Evolutionary conservation across 2,113 vertebrate species (phyloP).

Genomic region (Strix uralensis): DNA sequence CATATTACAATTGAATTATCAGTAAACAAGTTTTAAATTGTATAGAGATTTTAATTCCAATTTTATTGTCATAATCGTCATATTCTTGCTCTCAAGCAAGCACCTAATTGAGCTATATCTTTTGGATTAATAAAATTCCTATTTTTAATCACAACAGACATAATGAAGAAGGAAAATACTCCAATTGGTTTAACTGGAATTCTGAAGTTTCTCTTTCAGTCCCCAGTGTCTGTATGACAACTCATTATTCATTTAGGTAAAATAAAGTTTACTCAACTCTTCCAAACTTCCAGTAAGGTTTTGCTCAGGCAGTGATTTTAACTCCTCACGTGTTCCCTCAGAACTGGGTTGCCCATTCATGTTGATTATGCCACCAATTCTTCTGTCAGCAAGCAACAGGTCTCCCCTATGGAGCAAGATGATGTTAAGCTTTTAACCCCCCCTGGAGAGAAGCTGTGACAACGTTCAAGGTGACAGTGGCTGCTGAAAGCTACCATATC

Average conservation of each 20-base stretch:
- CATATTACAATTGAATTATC: too few relatives aligned
- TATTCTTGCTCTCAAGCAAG: neutral
- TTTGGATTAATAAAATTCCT: neutral
- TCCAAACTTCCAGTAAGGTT: neutral
- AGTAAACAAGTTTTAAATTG: neutral
- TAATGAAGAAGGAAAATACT: neutral
- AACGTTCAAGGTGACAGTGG: neutral
- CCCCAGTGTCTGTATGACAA: neutral
- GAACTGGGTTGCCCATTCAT: neutral
- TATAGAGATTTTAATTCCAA: neutral
- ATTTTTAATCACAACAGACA: neutral
- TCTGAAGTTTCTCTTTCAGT: neutral
- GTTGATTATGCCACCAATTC: neutral
- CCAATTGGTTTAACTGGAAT: neutral
- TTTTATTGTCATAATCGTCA: neutral
- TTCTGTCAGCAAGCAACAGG: neutral
- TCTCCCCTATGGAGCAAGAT: neutral
- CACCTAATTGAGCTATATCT: neutral
- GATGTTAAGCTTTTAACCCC: neutral
- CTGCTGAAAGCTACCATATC: neutral
- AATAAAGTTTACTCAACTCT: neutral
- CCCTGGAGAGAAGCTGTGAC: neutral
- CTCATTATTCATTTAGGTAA: neutral
- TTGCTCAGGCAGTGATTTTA: neutral
- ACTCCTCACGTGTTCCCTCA: neutral